These are phyloP conservation scores for Budorcas taxicolor DNA, from an alignment of 2,113 vertebrate species.

Conservation along the genomic window DNA sequence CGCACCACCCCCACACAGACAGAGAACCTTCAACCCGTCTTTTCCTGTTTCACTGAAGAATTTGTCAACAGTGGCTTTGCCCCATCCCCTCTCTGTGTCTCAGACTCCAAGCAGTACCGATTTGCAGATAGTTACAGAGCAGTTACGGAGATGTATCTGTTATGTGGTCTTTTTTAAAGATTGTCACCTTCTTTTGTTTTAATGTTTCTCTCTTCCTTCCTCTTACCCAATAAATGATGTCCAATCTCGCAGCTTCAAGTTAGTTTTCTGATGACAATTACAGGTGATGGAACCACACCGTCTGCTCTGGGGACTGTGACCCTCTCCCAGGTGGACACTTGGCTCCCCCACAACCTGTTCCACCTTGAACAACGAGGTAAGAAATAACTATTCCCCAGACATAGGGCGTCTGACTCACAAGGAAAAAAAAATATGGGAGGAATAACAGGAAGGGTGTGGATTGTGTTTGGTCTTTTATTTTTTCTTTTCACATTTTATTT, in stretches of 20 bases:
- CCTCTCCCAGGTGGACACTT: slow-evolving; percentile 21
- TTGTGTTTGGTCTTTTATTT: background rate
- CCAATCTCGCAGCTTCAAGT: background rate
- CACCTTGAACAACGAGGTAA: background rate
- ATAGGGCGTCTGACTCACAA: accelerated
- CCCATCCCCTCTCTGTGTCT: background rate
- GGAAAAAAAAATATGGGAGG: background rate
- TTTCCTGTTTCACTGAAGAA: background rate
- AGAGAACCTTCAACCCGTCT: background rate
- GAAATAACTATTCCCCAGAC: slow-evolving; percentile 24
- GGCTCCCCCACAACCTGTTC: background rate
- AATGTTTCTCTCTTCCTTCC: accelerated
- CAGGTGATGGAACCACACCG: slow-evolving; percentile 8
- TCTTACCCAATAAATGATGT: background rate
- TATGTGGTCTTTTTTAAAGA: background rate
- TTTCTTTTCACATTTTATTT: slow-evolving; percentile 1
- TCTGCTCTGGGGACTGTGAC: background rate
- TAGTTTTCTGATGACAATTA: slow-evolving; percentile 45
- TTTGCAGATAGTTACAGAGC: background rate
- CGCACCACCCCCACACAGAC: background rate
- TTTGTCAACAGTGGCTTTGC: accelerated
- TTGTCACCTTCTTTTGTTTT: background rate
- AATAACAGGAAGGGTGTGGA: background rate
- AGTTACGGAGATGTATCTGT: accelerated
- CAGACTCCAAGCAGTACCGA: background rate